These are phyloP conservation scores for Lepilemur septentrionalis DNA, from an alignment of 2,797 vertebrate genomes.

Conservation along the genomic window DNA sequence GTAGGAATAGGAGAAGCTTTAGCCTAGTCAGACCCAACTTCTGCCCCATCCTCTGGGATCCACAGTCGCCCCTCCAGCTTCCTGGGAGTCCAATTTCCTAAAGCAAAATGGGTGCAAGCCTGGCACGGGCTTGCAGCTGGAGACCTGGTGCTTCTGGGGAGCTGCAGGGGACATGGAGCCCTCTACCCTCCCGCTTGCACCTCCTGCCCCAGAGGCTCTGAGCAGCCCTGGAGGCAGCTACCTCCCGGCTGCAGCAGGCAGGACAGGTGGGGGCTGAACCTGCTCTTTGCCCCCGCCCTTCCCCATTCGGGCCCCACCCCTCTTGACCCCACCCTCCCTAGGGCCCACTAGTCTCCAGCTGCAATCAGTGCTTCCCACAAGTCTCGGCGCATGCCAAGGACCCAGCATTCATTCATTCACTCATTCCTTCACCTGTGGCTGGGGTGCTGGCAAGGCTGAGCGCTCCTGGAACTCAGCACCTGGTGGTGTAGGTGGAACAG, in stretches of 20 bases:
- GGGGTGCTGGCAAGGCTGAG: rapidly evolving
- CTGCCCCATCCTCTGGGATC: background rate
- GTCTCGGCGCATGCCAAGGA: background rate
- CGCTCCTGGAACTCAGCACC: background rate
- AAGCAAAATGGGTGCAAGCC: rapidly evolving
- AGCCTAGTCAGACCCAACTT: background rate
- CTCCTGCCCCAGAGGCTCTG: background rate
- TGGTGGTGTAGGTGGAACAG: rapidly evolving
- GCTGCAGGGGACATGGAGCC: background rate
- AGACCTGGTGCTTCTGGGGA: background rate
- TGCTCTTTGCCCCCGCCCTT: background rate
- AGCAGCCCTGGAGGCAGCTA: background rate
- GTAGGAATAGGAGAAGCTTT: rapidly evolving
- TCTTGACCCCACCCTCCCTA: background rate
- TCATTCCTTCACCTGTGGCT: rapidly evolving
- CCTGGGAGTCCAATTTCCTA: background rate
- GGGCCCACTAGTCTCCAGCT: background rate
- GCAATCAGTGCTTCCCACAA: background rate
- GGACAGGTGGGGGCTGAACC: background rate
- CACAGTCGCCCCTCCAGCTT: background rate
- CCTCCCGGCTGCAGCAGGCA: background rate
- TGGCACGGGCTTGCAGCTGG: rapidly evolving
- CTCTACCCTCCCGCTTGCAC: background rate
- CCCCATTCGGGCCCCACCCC: background rate
- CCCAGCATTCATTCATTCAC: background rate